Conservation (phyloP, 2,888 invertebrate genomes). For the Caenorhabditis sp. region DNA sequence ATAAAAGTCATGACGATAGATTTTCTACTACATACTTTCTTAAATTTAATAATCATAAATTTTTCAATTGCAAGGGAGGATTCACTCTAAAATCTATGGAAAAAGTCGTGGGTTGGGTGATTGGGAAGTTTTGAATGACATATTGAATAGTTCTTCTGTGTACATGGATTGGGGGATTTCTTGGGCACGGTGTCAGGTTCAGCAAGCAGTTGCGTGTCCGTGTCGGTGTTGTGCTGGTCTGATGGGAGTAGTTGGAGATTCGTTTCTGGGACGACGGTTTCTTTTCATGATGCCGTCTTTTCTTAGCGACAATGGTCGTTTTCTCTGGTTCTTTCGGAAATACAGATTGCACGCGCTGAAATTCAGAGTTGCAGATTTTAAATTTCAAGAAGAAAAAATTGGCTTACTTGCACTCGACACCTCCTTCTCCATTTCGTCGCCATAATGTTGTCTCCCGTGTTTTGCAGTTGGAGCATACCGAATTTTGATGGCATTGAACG, state of each 20-base stretch:
- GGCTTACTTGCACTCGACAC: constrained; percentile 75
- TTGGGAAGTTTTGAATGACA: constrained; percentile 18
- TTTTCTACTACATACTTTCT: constrained; percentile 6
- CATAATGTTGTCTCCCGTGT: constrained; percentile 75
- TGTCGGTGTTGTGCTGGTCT: constrained; percentile 42
- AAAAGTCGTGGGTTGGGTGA: background rate
- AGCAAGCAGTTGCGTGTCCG: constrained; percentile 57
- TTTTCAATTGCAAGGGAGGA: background rate
- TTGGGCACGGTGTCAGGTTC: too few species aligned
- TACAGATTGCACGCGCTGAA: constrained; percentile 74
- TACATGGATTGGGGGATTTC: too few species aligned
- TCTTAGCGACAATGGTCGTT: constrained; percentile 67
- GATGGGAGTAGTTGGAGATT: constrained; percentile 60
- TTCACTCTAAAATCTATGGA: background rate
- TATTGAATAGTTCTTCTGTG: constrained; percentile 38
- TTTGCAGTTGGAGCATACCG: constrained; percentile 74
- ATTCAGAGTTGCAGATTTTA: background rate
- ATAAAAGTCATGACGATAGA: constrained; percentile 11
- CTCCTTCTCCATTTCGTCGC: constrained; percentile 72
- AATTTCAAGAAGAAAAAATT: background rate
- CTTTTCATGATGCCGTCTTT: constrained; percentile 73
- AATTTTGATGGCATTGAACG: constrained; percentile 75
- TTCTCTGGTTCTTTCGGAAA: constrained; percentile 72
- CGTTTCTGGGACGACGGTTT: constrained; percentile 72
- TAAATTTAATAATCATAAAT: background rate